Conservation (phyloP, 2,113 vertebrate genomes). For the Fulica atra region DNA sequence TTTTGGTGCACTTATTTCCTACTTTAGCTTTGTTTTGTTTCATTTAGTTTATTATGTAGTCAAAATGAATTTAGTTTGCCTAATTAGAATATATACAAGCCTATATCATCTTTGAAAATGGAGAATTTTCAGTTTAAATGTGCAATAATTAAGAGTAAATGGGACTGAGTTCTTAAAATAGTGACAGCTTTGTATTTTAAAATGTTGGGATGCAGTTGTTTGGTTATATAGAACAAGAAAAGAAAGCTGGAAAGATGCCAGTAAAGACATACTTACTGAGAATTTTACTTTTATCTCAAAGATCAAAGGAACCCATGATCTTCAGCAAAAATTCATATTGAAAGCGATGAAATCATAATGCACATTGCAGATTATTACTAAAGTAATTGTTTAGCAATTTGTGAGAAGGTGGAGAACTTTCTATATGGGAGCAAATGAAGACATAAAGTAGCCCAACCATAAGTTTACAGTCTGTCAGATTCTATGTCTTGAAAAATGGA, state of each 20-base stretch:
- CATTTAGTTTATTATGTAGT: constrained; percentile 20
- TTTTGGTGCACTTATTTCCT: background rate
- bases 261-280: background rate
- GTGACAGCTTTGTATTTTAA: constrained; percentile 13
- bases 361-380: background rate
- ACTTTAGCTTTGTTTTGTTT: background rate
- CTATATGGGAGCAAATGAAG: background rate
- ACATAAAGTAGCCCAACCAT: background rate
- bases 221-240: background rate
- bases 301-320: constrained; percentile 23
- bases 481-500: background rate
- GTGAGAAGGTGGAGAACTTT: background rate
- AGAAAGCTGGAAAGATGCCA: background rate
- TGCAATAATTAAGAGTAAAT: constrained; percentile 39
- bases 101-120: background rate
- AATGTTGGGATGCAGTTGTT: constrained; percentile 19
- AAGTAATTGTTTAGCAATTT: constrained; percentile 20
- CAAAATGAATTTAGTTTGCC: constrained; percentile 6
- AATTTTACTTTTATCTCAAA: constrained; percentile 38
- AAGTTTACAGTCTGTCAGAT: background rate
- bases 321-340: constrained; percentile 20
- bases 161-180: background rate
- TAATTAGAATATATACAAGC: constrained; percentile 16
- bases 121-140: constrained; percentile 14
- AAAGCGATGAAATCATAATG: constrained; percentile 31